Evolutionary conservation across 2,888 invertebrate species (phyloP).

Genomic region (Alitta virens): DNA sequence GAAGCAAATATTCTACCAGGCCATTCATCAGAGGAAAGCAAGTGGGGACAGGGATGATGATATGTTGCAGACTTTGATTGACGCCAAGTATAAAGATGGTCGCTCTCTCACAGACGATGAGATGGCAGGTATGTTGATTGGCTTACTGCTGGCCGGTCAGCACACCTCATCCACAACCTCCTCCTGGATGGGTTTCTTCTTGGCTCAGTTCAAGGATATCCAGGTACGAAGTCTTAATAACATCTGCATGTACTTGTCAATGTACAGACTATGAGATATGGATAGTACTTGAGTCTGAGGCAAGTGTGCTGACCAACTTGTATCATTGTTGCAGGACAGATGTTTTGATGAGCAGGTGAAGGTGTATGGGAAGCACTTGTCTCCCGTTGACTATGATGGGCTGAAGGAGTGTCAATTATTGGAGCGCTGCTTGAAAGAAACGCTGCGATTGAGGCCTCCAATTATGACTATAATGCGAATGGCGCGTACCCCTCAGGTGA

Average conservation of each 20-base stretch:
- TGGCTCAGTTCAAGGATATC: constrained; percentile 40
- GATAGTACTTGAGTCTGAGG: no score
- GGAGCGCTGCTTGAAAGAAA: constrained; percentile 47
- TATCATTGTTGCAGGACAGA: constrained; percentile 30
- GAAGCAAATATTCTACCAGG: constrained; percentile 41
- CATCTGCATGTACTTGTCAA: no score
- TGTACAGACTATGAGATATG: no score
- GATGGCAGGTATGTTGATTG: constrained; percentile 48
- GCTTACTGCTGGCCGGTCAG: constrained; percentile 48
- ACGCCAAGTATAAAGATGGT: constrained; percentile 47
- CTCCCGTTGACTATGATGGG: constrained; percentile 36
- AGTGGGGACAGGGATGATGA: constrained; percentile 34
- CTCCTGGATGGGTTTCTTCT: constrained; percentile 45
- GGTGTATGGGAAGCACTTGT: constrained; percentile 30
- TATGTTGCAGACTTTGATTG: constrained; percentile 47
- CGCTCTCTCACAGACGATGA: constrained; percentile 45
- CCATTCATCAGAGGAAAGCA: constrained; percentile 35
- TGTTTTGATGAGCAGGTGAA: constrained; percentile 38
- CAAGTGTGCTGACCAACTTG: no score
- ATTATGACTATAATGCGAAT: constrained; percentile 49
- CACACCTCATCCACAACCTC: constrained; percentile 52
- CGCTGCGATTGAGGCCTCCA: constrained; percentile 46
- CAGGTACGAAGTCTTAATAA: constrained; percentile 28
- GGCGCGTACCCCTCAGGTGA: constrained; percentile 37
- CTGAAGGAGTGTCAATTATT: constrained; percentile 40